phyloP scores from a whole-genome alignment of 2,797 vertebrate genomes.

The Platalea minor region DNA sequence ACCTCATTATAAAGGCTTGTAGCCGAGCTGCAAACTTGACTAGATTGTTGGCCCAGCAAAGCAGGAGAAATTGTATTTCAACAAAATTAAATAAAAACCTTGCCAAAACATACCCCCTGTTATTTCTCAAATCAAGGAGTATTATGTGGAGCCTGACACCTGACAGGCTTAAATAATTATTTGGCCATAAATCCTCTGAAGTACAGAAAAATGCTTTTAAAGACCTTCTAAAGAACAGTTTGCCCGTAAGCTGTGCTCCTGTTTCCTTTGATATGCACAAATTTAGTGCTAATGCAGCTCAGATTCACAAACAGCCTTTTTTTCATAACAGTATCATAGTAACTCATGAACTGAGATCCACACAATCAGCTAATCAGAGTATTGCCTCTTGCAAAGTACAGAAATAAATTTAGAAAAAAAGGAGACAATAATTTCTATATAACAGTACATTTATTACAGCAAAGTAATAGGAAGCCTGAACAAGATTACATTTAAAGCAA shows the following conservation, averaged over 20 bases:
- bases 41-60: not conserved
- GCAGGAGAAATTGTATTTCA: not conserved
- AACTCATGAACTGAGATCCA: not conserved
- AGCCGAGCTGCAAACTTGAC: not conserved
- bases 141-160: not conserved
- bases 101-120: not conserved
- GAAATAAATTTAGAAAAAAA: not conserved
- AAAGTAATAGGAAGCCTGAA: not conserved
- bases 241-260: not conserved
- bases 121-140: not conserved
- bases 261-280: not conserved
- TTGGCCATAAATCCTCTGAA: not conserved
- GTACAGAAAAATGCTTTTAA: not conserved
- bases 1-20: not conserved
- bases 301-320: not conserved
- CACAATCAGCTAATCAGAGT: not conserved
- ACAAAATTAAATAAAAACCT: not conserved
- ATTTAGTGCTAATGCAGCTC: not conserved
- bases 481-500: not conserved
- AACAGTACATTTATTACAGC: not conserved
- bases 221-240: not conserved
- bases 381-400: not conserved
- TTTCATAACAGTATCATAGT: not conserved
- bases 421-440: not conserved
- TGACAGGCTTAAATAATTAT: not conserved